Evolutionary conservation across 92 coral and sea anemone species (phyloP).

Genomic region (Umimayanthus chanpuru): DNA sequence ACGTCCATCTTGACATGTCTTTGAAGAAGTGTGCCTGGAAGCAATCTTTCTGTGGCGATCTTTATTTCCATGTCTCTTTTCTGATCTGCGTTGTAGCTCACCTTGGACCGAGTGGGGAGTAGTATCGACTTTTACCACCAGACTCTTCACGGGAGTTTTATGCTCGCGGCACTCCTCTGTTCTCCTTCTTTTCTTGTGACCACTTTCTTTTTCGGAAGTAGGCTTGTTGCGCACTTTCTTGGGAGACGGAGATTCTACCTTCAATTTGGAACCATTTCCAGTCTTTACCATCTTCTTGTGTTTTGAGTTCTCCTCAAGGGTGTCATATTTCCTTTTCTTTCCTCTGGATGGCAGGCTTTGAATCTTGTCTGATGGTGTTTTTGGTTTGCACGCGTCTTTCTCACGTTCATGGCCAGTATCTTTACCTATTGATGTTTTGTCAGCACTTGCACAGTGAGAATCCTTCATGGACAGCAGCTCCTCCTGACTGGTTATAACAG

Average conservation of each 20-base stretch:
- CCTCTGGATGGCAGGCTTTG: neutral
- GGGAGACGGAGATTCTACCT: neutral
- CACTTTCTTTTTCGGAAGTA: neutral
- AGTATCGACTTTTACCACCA: neutral
- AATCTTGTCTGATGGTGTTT: neutral
- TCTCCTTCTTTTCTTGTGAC: neutral
- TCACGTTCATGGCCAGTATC: neutral
- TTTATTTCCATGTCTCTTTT: neutral
- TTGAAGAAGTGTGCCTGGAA: neutral
- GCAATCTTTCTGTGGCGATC: conserved; percentile 1
- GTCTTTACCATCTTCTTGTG: conserved; percentile 5
- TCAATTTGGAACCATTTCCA: neutral
- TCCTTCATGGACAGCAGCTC: neutral
- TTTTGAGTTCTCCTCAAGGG: neutral
- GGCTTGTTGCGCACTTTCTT: neutral
- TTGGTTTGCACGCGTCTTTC: neutral
- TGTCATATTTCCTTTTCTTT: conserved; percentile 11
- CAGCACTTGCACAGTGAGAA: neutral
- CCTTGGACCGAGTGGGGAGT: neutral
- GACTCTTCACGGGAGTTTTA: neutral
- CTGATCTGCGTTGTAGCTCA: neutral
- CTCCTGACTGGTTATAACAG: neutral
- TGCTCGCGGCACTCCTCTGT: neutral
- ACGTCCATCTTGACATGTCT: neutral
- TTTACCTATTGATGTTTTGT: neutral